Base-by-base conservation (phyloP, 2,888 invertebrate species). In the Xylophagus ater region DNA sequence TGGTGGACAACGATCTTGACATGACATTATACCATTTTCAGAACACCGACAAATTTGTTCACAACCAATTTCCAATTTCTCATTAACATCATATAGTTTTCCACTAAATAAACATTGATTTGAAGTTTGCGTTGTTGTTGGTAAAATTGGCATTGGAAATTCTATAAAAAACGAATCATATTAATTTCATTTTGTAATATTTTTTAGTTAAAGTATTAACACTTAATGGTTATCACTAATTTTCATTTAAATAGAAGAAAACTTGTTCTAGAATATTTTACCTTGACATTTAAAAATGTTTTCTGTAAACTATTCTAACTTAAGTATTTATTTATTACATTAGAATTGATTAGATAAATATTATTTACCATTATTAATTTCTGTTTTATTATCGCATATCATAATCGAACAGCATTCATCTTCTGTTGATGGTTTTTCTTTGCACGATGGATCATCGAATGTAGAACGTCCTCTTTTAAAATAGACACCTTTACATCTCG, bases 1-100 rank as follows among this genome's bases (percentile, higher is more conserved):
- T 4, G 70, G 69, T 5, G 71, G 70, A 53, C 82, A 83, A 50
- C 82, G 74, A 5, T 82, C 78, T 42, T 73, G 73, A 52, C 86
- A 86, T n/a, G 76, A 73, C 45, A 85, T 71, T 43, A 75, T 64
- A 19, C 85, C 86, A 36, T 72, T 77, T 7, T 72, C 71, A 46
- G 80, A 78, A 53, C 90, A 92, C 28, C 72, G 67, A 55, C 90
- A 92, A 24, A 77, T 72, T 54, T 78, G 76, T 37, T 79, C 74
- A 54, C 90, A 92, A n/a, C 78, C 86, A 45, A 86, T 78, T 54
- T 82, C 74, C 62, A 87, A 77, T 13, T 71, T 74, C 48, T 80
- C 76, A 4, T 86, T 83, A 31, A 78, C 70, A 33, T 76, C 67
- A 51, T 85, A 78, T 0, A 81, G 78, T 43, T 74, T 74, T 73